Conservation (phyloP, 2,888 invertebrate genomes). For the Rhamphomyia laevipes region DNA sequence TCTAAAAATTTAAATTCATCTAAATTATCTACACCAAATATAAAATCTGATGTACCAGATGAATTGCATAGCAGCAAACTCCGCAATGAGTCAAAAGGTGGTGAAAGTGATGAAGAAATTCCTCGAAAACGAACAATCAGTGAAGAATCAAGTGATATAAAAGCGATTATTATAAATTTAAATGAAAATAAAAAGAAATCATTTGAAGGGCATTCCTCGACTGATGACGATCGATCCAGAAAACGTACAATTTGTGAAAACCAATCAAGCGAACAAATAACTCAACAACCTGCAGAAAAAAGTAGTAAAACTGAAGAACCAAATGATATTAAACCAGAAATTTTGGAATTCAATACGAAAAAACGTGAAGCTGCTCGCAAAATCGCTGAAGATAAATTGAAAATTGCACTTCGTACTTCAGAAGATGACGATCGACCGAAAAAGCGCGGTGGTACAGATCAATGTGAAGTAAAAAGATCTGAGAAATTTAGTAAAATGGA, state of each 20-base stretch:
- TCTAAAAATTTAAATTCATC: background rate
- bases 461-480: background rate
- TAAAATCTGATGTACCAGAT: background rate
- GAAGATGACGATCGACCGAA: background rate
- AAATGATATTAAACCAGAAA: background rate
- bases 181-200: background rate
- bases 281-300: background rate
- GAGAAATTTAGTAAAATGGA: constrained; percentile 3
- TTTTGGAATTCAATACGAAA: too few relatives aligned
- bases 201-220: background rate
- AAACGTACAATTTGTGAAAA: background rate
- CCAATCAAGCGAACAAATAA: background rate
- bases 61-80: background rate
- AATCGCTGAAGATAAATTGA: too few relatives aligned
- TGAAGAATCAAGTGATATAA: constrained; percentile 12
- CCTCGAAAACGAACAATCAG: constrained; percentile 25
- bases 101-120: constrained; percentile 23
- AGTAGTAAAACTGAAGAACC: background rate
- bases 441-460: background rate
- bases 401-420: too few relatives aligned
- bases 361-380: too few relatives aligned
- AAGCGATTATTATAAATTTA: background rate
- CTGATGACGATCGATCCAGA: background rate
- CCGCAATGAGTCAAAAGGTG: background rate
- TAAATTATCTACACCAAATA: background rate